Percentiles rank a stretch among this genome's conserved stretches.
phyloP scores from a whole-genome alignment of 2,888 invertebrate species.

The Drosophila fungiperda region DNA sequence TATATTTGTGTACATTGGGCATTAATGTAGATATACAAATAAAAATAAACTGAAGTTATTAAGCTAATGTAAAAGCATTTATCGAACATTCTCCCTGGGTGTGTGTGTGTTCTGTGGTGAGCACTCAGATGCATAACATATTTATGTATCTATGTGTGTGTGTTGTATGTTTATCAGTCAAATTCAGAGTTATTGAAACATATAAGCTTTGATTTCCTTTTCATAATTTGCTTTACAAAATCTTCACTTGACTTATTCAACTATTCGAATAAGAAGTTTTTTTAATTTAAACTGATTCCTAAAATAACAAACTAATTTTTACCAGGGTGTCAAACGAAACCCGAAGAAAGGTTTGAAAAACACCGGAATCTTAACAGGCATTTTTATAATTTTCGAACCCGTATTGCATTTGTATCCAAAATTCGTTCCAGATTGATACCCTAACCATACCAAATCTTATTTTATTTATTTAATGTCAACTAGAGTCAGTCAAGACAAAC shows the following conservation, averaged over 20 bases:
- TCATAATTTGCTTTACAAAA: background rate
- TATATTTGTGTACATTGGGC: constrained; percentile 31
- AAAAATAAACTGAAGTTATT: constrained; percentile 15
- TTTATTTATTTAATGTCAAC: background rate
- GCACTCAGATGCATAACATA: background rate
- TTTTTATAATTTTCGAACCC: background rate
- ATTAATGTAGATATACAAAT: constrained; percentile 10
- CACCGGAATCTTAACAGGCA: background rate
- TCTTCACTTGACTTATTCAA: background rate
- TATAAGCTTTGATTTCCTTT: background rate
- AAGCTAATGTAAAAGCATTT: constrained; percentile 55
- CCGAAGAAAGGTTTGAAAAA: background rate
- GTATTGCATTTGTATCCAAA: background rate
- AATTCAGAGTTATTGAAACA: background rate
- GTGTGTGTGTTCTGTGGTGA: background rate
- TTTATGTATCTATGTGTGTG: background rate
- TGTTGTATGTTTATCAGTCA: background rate
- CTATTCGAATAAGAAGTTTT: background rate
- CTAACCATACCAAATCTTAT: background rate
- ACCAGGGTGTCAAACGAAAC: too few relatives aligned
- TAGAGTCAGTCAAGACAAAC: background rate
- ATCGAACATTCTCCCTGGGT: background rate
- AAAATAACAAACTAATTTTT: background rate
- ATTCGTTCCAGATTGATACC: background rate
- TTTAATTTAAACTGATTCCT: background rate